A percentile compares a stretch with the other conserved stretches of the same genome.
phyloP scores from a whole-genome alignment of 2,113 vertebrate genomes.

The Oenanthe melanoleuca region DNA sequence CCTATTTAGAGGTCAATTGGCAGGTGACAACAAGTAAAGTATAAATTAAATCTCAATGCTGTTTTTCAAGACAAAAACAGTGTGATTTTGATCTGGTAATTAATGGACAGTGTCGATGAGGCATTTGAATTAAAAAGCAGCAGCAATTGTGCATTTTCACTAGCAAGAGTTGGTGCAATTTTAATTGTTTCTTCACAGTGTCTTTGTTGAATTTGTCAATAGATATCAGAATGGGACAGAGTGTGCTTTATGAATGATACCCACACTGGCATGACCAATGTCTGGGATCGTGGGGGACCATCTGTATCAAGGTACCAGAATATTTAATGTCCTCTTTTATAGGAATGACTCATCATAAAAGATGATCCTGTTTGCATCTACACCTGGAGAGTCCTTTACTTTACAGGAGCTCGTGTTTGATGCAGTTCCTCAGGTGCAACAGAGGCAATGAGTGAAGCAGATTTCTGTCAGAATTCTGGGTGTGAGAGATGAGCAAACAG shows the following conservation, averaged over 20 bases:
- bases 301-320: not conserved
- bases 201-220: not conserved
- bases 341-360: not conserved
- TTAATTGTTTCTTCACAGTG: not conserved
- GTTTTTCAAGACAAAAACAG: not conserved
- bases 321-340: not conserved
- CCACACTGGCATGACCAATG: not conserved
- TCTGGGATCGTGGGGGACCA: not conserved
- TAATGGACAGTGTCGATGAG: not conserved
- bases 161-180: not conserved
- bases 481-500: not conserved
- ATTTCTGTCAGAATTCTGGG: not conserved
- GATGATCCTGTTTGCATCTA: not conserved
- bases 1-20: not conserved
- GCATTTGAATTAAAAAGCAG: not conserved
- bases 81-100: not conserved
- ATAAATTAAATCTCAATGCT: slow-evolving; percentile 22
- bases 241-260: not conserved
- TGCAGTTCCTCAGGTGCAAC: fast-evolving
- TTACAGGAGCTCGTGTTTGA: not conserved
- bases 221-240: not conserved
- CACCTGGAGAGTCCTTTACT: not conserved
- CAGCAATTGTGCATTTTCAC: not conserved
- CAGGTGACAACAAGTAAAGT: not conserved
- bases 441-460: not conserved